phyloP scores from a whole-genome alignment of 2,888 invertebrate species.

The Sinodicranocentrus sp. region DNA sequence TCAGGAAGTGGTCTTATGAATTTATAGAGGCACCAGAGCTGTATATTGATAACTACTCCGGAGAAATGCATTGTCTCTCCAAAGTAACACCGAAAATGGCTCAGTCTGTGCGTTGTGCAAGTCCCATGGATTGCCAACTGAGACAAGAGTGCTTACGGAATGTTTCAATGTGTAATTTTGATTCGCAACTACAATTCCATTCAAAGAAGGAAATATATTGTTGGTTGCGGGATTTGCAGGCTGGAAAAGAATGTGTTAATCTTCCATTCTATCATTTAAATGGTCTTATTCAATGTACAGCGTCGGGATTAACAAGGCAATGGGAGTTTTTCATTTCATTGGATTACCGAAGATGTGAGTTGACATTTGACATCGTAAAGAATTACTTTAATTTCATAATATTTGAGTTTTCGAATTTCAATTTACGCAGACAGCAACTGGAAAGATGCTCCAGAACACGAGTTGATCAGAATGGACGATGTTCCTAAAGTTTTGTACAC shows the following conservation, averaged over 20 bases:
- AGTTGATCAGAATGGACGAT: conserved; percentile 56
- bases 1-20: conserved; percentile 32
- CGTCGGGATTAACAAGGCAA: not conserved
- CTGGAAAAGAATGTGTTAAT: conserved; percentile 3
- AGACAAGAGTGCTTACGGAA: conserved; percentile 28
- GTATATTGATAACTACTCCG: conserved; percentile 40
- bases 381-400: too few species aligned
- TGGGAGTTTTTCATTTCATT: conserved; percentile 56
- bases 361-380: too few species aligned
- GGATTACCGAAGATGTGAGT: conserved; percentile 37
- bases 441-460: conserved; percentile 16
- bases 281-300: conserved; percentile 36
- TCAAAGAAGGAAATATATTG: not conserved
- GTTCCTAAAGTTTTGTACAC: conserved; percentile 37
- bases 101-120: conserved; percentile 45
- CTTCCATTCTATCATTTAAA: conserved; percentile 56
- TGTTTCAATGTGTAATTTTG: conserved; percentile 36
- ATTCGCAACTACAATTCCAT: conserved; percentile 43
- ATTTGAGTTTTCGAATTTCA: not conserved
- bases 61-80: conserved; percentile 44
- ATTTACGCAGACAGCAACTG: conserved; percentile 40
- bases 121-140: conserved; percentile 34
- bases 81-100: not conserved
- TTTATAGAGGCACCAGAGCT: conserved; percentile 27
- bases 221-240: not conserved